Conservation (phyloP, 2,888 invertebrate species). For the Cosmorhoe ocellata region DNA sequence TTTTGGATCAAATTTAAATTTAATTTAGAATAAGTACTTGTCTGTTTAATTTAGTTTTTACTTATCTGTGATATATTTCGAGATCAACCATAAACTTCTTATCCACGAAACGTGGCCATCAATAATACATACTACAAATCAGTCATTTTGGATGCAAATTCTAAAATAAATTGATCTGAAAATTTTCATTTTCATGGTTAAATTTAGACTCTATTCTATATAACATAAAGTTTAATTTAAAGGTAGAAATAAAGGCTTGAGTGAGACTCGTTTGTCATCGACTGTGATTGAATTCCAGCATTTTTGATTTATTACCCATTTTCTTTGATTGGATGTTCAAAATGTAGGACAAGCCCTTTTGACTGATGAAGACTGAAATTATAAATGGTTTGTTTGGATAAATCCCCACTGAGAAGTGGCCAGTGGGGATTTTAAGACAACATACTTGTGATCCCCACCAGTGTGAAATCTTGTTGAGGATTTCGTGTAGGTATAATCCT, state of each 20-base stretch:
- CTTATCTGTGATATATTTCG: no score
- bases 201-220: not conserved
- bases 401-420: no score
- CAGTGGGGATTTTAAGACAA: no score
- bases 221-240: not conserved
- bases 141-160: constrained; percentile 11
- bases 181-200: not conserved
- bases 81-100: constrained; percentile 1
- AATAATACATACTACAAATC: constrained; percentile 10
- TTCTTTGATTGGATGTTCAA: constrained; percentile 30
- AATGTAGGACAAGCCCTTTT: constrained; percentile 6
- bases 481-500: no score
- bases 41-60: no score
- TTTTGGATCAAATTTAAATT: no score
- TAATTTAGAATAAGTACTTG: no score
- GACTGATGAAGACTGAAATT: not conserved
- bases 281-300: constrained; percentile 39
- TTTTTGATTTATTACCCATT: constrained; percentile 39
- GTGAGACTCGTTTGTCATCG: constrained; percentile 39
- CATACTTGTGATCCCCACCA: no score
- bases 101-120: constrained; percentile 9
- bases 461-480: no score
- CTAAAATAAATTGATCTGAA: constrained; percentile 9
- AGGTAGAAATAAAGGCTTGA: not conserved
- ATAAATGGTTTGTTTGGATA: not conserved